Percentiles rank a stretch among this genome's conserved stretches.
Evolutionary conservation across 2,113 vertebrate genomes (phyloP).

Genomic region (Hassar affinis): DNA sequence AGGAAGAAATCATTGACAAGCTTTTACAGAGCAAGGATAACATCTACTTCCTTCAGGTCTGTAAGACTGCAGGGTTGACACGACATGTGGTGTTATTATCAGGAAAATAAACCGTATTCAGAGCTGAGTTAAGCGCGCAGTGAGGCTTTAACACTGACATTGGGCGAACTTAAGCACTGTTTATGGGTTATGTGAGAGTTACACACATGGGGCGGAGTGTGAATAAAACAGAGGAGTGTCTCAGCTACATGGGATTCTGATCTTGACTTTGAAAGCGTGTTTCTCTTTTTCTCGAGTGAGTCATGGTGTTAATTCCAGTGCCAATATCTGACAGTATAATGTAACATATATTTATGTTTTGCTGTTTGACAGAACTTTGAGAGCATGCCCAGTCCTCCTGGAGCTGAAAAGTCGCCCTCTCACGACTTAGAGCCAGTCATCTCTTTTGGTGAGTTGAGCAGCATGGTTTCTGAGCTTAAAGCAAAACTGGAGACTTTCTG

Average conservation of each 20-base stretch:
- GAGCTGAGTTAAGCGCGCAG: not conserved
- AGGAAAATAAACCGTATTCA: not conserved
- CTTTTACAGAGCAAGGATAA: constrained; percentile 49
- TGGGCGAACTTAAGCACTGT: not conserved
- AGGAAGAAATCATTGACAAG: constrained; percentile 47
- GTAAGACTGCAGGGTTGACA: not conserved
- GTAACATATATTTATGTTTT: no score
- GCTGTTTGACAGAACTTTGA: constrained; percentile 36
- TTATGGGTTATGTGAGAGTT: not conserved
- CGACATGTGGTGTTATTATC: not conserved
- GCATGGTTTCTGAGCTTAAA: constrained; percentile 27
- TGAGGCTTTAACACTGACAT: not conserved
- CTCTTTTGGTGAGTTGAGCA: not conserved
- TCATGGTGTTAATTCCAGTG: no score
- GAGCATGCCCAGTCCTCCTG: constrained; percentile 4
- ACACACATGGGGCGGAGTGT: not conserved
- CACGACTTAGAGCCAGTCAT: not conserved
- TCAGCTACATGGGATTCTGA: no score
- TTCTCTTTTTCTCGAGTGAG: no score
- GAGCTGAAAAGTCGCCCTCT: not conserved
- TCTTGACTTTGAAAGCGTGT: not conserved
- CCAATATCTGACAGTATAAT: no score
- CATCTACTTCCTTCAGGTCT: constrained; percentile 63
- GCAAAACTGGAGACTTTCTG: constrained; percentile 12
- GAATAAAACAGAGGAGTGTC: not conserved